Evolutionary conservation across 2,888 invertebrate genomes (phyloP), one percentile per base, ranked within the genome.

Genomic region (Dolichomitus sp.): DNA sequence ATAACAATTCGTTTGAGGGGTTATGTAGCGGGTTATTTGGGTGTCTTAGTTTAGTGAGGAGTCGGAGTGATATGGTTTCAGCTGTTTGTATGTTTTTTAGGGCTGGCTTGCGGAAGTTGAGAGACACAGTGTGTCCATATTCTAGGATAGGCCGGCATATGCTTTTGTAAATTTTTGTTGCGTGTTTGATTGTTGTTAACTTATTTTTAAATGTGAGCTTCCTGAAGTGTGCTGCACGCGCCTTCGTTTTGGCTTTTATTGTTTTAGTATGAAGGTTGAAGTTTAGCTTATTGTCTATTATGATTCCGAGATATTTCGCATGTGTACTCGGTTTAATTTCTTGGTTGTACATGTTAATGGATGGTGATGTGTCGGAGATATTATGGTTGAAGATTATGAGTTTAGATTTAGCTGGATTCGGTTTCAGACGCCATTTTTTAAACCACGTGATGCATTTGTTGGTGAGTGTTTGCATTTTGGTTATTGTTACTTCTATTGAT

Each of bases 391-490:
- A 23, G 2, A 23, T 23, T 23, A 23, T 23, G 23, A n/a, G 30
- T 14, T 70, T 40, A 4, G 57, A 70, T 42, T 70, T 70, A 0
- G 7, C 14, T 2, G 76, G 52, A 27, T 69, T 81, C 50, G 75
- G 81, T 52, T 76, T 69, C 12, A 61, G 81, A 4, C 69, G 42
- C 81, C 76, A 81, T 65, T 68, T 74, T 14, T 80, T 74, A 23
- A 80, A 80, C 80, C 74, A 70, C 5, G 9, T 57, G 9, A 57
- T 27, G 4, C 54, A 57, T 4, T 57, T 42, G 9, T 70, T 2
- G 90, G 90, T 68, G 89, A 87, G 72, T 91, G 90, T 0, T 84
- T 90, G 12, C 91, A 70, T 89, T 68, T 52, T 4, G 2, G 12
- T 27, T 19, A 70, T 42, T 40, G 54, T n/a, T 23, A 6, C n/a